phyloP scores from a whole-genome alignment of 2,888 invertebrate genomes.

The Nesidiocoris tenuis region DNA sequence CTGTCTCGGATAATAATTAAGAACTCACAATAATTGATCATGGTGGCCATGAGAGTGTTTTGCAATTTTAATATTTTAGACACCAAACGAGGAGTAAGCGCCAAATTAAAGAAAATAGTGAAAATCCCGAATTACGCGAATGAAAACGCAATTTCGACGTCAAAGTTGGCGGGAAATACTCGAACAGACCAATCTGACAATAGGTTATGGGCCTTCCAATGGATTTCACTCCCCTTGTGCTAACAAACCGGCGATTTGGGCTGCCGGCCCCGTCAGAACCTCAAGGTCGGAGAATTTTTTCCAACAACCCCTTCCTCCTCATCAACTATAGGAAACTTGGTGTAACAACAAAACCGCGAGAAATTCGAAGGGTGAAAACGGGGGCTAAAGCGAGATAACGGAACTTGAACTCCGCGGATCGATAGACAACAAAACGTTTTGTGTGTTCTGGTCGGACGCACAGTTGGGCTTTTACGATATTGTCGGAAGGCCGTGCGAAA shows the following conservation, averaged over 20 bases:
- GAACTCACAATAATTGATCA: no score
- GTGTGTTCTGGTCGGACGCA: background rate
- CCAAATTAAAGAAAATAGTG: slow-evolving; percentile 17
- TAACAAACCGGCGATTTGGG: background rate
- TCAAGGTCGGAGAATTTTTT: background rate
- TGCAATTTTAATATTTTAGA: no score
- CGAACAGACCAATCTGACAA: no score
- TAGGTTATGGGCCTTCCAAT: background rate
- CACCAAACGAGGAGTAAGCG: no score
- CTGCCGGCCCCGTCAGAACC: background rate
- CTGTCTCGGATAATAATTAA: no score
- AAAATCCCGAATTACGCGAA: no score
- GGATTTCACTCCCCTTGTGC: background rate
- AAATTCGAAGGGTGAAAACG: background rate
- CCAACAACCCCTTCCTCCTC: background rate
- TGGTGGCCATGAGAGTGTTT: no score
- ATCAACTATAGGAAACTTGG: background rate
- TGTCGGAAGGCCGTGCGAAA: background rate
- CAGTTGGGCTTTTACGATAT: background rate
- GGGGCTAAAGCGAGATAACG: background rate
- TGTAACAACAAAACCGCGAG: background rate
- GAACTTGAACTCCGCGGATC: background rate
- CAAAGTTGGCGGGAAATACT: no score
- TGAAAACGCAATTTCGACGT: no score
- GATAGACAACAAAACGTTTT: background rate